Evolutionary conservation across 2,888 invertebrate species (phyloP), one percentile per base, ranked within the genome.

Genomic region (Andrena chrysosceles): DNA sequence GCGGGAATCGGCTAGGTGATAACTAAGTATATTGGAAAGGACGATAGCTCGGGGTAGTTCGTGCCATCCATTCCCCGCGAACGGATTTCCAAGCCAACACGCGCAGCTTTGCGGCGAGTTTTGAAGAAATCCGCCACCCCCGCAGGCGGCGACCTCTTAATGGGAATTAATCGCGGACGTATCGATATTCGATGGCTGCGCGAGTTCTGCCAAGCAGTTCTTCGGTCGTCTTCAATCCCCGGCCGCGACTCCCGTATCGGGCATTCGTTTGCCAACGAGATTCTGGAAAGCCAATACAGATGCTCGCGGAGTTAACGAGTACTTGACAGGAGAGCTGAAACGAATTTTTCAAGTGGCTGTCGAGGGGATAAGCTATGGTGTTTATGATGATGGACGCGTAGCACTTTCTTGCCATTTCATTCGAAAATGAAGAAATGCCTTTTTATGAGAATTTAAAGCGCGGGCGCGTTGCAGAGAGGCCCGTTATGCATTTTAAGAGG

Each of bases 121-220:
- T 42, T 62, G 54, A 71, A 66, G 68, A 73, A 59, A 49, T 72
- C 20, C 48, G 5, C n/a, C 23, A 0, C 26, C n/a, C 8, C 23
- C 13, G 35, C 23, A 5, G 10, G 31, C 7, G 26, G 33, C 7
- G 20, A 63, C 23, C 48, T 48, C 31, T 13, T 77, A 77, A 64
- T 73, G 56, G 59, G 49, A 73, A 77, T 72, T 81, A 81, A 73
- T 81, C 49, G 63, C 10, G 5, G 31, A 10, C 2, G 63, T 73
- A 81, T 81, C 78, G 81, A 72, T 81, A 73, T 68, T 73, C 77
- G 78, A 81, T 77, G 56, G 56, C 13, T 49, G 5, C n/a, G 35
- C 8, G 23, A 63, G 35, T 62, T 33, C 68, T 42, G 29, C 33
- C 52, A 56, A 54, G 23, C 54, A 54, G 54, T 52, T 23, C 54